phyloP scores from a whole-genome alignment of 92 coral and sea anemone genomes.

The Heteractis magnifica region DNA sequence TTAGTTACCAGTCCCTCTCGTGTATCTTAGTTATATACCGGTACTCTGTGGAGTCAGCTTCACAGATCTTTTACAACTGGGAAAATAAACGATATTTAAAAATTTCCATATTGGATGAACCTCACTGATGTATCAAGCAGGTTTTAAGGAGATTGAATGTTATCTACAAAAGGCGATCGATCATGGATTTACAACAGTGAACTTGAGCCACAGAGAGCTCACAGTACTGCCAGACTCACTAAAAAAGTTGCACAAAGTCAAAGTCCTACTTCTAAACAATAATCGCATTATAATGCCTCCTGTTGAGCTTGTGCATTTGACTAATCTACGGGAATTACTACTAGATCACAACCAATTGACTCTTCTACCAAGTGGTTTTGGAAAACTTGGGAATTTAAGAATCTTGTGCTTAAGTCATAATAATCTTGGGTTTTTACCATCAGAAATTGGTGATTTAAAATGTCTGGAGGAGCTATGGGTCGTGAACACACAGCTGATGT shows the following conservation, averaged over 20 bases:
- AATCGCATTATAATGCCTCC: slow-evolving; percentile 98
- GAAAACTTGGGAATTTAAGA: slow-evolving; percentile 70
- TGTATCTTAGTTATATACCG: not conserved
- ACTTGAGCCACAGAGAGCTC: slow-evolving; percentile 86
- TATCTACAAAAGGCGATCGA: slow-evolving; percentile 63
- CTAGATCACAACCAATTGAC: slow-evolving; percentile 96
- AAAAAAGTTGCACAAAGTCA: slow-evolving; percentile 64
- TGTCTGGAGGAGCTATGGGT: slow-evolving; percentile 84
- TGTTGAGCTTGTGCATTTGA: slow-evolving; percentile 71
- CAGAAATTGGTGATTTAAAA: slow-evolving; percentile 79
- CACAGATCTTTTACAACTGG: not conserved
- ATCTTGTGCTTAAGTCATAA: slow-evolving; percentile 85
- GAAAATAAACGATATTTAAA: not conserved
- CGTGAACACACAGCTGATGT: slow-evolving; percentile 85
- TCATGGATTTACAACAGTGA: slow-evolving; percentile 49
- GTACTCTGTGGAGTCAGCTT: not conserved
- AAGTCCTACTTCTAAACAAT: slow-evolving; percentile 73
- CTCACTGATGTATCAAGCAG: slow-evolving; percentile 75
- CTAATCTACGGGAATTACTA: slow-evolving; percentile 68
- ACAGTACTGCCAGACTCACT: slow-evolving; percentile 85
- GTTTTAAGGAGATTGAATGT: slow-evolving; percentile 78
- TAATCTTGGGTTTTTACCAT: slow-evolving; percentile 83
- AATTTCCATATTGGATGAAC: not conserved
- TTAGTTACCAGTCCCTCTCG: slow-evolving; percentile 5
- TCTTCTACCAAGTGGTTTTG: slow-evolving; percentile 89